phyloP scores from a whole-genome alignment of 2,797 vertebrate genomes.

The Chrosomus eos region DNA sequence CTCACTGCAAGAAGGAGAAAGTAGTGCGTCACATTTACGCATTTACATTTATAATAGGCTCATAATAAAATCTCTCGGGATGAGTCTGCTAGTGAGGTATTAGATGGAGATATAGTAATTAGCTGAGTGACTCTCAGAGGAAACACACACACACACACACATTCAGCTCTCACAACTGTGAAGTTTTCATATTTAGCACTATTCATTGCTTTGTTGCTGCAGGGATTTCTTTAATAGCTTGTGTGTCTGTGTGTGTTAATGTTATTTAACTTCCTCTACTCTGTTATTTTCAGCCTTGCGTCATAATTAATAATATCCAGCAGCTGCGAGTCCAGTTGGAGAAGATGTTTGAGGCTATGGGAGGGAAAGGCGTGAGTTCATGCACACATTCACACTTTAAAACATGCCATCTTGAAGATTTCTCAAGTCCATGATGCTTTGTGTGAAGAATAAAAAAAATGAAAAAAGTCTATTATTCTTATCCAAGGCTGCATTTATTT shows the following conservation, averaged over 20 bases:
- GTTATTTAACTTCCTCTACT: not conserved
- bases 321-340: conserved; percentile 95
- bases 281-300: conserved; percentile 82
- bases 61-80: conserved; percentile 56
- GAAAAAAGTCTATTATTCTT: too few species aligned
- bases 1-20: conserved; percentile 95
- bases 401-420: not conserved
- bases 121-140: conserved; percentile 63
- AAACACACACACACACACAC: conserved; percentile 56
- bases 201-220: not conserved
- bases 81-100: conserved; percentile 31
- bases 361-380: conserved; percentile 88
- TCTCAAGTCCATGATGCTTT: not conserved
- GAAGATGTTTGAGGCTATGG: conserved; percentile 99
- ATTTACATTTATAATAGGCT: not conserved
- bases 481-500: too few species aligned
- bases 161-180: not conserved
- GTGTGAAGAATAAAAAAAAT: not conserved
- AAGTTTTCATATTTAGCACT: conserved; percentile 34
- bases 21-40: conserved; percentile 74
- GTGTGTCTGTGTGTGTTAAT: conserved; percentile 1
- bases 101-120: conserved; percentile 69
- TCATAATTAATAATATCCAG: conserved; percentile 99
- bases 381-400: not conserved
- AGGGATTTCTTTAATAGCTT: conserved; percentile 5